A percentile compares a stretch with the other conserved stretches of the same genome.
Conservation (phyloP, 2,888 invertebrate genomes). For the Cerastoderma edule region DNA sequence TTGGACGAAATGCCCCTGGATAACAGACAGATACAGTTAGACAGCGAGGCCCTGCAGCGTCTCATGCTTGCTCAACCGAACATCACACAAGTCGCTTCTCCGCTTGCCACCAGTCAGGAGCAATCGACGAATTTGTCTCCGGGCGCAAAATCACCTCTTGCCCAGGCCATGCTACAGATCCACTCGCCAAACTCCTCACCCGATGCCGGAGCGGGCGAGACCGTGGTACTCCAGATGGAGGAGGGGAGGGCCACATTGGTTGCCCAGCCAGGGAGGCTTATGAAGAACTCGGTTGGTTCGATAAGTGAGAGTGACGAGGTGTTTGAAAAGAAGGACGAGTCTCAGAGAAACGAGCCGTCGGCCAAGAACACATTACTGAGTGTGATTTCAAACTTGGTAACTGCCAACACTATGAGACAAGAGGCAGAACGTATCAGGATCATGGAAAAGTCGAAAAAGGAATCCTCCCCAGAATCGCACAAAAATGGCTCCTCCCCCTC, state of each 20-base stretch:
- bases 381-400: constrained; percentile 72
- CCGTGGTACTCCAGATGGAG: constrained; percentile 50
- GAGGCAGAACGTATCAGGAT: constrained; percentile 48
- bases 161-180: constrained; percentile 58
- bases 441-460: constrained; percentile 14
- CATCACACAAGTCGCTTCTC: constrained; percentile 33
- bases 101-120: constrained; percentile 30
- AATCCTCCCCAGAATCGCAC: constrained; percentile 25
- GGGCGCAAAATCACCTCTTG: constrained; percentile 46
- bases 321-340: constrained; percentile 40
- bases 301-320: constrained; percentile 52
- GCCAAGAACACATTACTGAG: constrained; percentile 59
- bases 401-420: constrained; percentile 59
- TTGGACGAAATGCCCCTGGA: constrained; percentile 70
- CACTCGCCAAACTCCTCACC: constrained; percentile 48
- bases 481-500: constrained; percentile 7
- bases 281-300: constrained; percentile 11
- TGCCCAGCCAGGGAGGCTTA: constrained; percentile 22
- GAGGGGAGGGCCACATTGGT: constrained; percentile 47
- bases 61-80: constrained; percentile 44
- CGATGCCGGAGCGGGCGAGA: constrained; percentile 35
- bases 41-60: constrained; percentile 53
- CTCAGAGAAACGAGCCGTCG: constrained; percentile 25
- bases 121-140: constrained; percentile 28
- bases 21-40: constrained; percentile 70